A percentile compares a stretch with the other conserved stretches of the same genome.
Evolutionary conservation across 2,113 vertebrate genomes (phyloP).

Genomic region (Syrmaticus mikado): DNA sequence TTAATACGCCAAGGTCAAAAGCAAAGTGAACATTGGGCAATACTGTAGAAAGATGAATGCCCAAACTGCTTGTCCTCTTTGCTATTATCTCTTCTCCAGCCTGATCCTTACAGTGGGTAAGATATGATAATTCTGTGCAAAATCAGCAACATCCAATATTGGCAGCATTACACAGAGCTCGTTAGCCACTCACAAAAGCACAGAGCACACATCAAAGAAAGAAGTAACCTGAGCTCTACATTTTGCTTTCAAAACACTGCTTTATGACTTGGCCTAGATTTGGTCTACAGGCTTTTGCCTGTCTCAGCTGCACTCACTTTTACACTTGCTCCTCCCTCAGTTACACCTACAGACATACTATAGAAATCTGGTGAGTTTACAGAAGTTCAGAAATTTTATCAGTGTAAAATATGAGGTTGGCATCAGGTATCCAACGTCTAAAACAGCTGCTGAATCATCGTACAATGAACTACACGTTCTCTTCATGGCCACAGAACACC

Average conservation of each 20-base stretch:
- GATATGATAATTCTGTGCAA: slow-evolving; percentile 36
- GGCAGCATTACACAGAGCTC: slow-evolving; percentile 50
- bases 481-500: not conserved
- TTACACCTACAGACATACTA: not conserved
- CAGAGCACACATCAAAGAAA: slow-evolving; percentile 55
- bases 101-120: slow-evolving; percentile 11
- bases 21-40: not conserved
- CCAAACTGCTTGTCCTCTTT: slow-evolving; percentile 24
- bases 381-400: not conserved
- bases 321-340: not conserved
- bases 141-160: slow-evolving; percentile 49
- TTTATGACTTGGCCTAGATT: slow-evolving; percentile 57
- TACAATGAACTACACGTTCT: not conserved
- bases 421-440: not conserved
- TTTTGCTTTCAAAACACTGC: slow-evolving; percentile 21
- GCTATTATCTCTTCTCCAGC: slow-evolving; percentile 30
- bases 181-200: slow-evolving; percentile 54
- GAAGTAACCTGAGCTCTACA: slow-evolving; percentile 23
- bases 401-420: not conserved
- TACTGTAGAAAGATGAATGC: not conserved
- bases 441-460: not conserved
- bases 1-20: slow-evolving; percentile 1
- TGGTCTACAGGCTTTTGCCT: not conserved
- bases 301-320: slow-evolving; percentile 16
- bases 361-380: not conserved